Evolutionary conservation across 2,888 invertebrate species (phyloP).

Genomic region (Dasypolia templi): DNA sequence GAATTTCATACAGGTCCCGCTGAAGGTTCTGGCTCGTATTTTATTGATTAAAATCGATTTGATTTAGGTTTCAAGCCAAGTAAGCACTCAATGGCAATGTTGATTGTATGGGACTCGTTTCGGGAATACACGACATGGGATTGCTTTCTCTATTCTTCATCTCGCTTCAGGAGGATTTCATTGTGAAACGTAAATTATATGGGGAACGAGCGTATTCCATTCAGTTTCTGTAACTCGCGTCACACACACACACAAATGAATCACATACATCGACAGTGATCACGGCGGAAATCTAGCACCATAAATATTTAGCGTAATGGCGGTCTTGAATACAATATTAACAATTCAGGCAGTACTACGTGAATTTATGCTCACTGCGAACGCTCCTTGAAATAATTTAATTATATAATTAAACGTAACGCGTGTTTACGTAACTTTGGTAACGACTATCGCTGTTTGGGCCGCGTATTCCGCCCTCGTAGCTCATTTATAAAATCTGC

Average conservation of each 20-base stretch:
- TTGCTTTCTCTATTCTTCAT: neutral
- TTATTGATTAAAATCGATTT: neutral
- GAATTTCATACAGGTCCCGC: constrained; percentile 12
- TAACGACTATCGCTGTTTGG: constrained; percentile 65
- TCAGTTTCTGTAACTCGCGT: neutral
- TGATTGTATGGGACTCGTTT: neutral
- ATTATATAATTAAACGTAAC: constrained; percentile 67
- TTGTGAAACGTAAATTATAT: neutral
- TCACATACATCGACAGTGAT: constrained; percentile 52
- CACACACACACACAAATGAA: constrained; percentile 8
- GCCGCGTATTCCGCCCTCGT: constrained; percentile 65
- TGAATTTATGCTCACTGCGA: constrained; percentile 55
- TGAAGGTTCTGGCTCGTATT: neutral
- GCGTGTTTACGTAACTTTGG: constrained; percentile 63
- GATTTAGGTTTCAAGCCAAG: neutral
- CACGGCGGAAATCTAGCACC: constrained; percentile 48
- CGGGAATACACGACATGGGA: neutral
- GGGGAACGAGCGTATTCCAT: neutral
- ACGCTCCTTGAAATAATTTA: constrained; percentile 65
- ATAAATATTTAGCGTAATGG: constrained; percentile 62
- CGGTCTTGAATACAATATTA: constrained; percentile 64
- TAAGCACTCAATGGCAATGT: neutral
- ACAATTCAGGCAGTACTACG: constrained; percentile 62
- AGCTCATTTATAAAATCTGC: constrained; percentile 67
- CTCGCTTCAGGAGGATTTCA: neutral